A percentile compares a stretch with the other conserved stretches of the same genome.
phyloP scores from a whole-genome alignment of 2,113 vertebrate species.

The Menidia beryllina region DNA sequence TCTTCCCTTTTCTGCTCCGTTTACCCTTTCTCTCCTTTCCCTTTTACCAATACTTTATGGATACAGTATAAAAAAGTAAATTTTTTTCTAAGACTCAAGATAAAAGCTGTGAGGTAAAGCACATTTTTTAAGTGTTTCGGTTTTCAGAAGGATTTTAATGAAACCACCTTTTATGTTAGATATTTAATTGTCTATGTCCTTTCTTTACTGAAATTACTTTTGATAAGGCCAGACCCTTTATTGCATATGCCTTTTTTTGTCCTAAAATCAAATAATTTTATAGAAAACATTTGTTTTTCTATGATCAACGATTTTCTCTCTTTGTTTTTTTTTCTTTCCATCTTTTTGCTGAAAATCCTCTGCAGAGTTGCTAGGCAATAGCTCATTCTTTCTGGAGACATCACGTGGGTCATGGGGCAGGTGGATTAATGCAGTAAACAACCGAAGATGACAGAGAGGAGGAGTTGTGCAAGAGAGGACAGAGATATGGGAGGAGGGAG shows the following conservation, averaged over 20 bases:
- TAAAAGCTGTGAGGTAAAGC: not conserved
- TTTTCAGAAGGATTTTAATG: not conserved
- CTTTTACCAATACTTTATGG: not conserved
- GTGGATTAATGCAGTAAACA: constrained; percentile 39
- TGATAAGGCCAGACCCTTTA: not conserved
- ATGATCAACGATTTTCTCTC: not conserved
- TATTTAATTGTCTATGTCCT: too few species aligned
- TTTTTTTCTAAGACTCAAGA: too few species aligned
- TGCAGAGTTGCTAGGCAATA: constrained; percentile 17
- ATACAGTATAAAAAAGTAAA: not conserved
- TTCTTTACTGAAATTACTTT: too few species aligned
- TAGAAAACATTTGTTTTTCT: too few species aligned
- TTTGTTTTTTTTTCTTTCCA: not conserved
- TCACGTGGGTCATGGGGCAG: constrained; percentile 29
- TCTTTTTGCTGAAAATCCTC: constrained; percentile 6
- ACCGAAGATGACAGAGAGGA: constrained; percentile 34
- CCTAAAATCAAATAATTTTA: not conserved
- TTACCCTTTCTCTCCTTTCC: constrained; percentile 4
- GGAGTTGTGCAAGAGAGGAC: constrained; percentile 24
- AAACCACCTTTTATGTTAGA: not conserved
- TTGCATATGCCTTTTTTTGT: not conserved
- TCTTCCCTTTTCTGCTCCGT: constrained; percentile 2
- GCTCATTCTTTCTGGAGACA: constrained; percentile 34
- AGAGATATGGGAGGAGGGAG: constrained; percentile 10
- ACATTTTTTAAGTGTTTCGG: not conserved